Evolutionary conservation across 2,797 vertebrate species (phyloP).

Genomic region (Tinamus major): DNA sequence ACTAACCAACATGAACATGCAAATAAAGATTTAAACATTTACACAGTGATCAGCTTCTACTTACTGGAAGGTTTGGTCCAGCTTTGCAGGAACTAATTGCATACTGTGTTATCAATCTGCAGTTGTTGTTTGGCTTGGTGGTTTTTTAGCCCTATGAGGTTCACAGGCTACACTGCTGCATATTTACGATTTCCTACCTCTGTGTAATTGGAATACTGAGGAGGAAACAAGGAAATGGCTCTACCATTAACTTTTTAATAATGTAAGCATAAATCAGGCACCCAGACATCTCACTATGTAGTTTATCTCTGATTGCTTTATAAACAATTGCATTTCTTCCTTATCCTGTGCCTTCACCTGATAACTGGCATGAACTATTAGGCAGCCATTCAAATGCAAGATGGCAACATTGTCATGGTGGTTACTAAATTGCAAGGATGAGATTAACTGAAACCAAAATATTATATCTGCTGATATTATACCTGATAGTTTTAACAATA

Average conservation of each 20-base stretch:
- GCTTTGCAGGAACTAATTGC: background rate
- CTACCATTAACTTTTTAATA: background rate
- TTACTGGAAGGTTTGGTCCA: background rate
- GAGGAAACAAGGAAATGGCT: background rate
- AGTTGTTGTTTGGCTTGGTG: background rate
- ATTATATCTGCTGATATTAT: background rate
- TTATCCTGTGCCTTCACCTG: background rate
- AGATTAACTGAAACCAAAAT: background rate
- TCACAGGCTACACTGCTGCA: background rate
- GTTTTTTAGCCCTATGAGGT: background rate
- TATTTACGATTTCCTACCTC: background rate
- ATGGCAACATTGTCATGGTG: background rate
- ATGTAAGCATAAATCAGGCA: background rate
- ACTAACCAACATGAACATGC: background rate
- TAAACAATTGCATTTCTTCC: background rate
- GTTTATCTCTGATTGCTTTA: background rate
- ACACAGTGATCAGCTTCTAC: background rate
- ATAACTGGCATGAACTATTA: background rate
- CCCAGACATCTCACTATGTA: background rate
- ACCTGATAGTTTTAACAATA: background rate
- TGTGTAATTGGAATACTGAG: background rate
- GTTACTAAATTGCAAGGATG: background rate
- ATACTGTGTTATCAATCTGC: background rate
- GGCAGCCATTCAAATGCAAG: background rate
- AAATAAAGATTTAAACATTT: background rate